These are phyloP conservation scores for Phenganax marumi DNA, from an alignment of 92 coral and sea anemone genomes.

Conservation along the genomic window DNA sequence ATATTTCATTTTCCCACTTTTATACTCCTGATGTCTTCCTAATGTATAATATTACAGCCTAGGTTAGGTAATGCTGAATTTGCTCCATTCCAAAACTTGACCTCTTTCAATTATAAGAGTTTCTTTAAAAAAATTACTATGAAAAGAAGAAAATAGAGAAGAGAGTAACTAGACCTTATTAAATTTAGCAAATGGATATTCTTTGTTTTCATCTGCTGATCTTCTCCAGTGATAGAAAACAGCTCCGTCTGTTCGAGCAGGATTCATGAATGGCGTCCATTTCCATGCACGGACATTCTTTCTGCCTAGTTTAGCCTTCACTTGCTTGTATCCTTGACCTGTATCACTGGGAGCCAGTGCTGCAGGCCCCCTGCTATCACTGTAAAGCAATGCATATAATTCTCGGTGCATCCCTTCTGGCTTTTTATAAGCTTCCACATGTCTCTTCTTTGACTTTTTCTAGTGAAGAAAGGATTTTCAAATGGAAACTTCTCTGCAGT, in stretches of 20 bases:
- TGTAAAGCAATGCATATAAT: constrained; percentile 88
- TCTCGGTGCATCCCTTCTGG: constrained; percentile 99
- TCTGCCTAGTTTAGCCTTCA: constrained; percentile 95
- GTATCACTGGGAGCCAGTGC: constrained; percentile 83
- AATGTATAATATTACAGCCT: not conserved
- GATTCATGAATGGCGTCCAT: constrained; percentile 82
- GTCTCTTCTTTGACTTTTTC: constrained; percentile 69
- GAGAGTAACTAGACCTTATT: constrained; percentile 64
- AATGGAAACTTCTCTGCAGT: no score
- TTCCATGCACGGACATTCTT: constrained; percentile 90
- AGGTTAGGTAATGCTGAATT: not conserved
- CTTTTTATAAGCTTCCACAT: constrained; percentile 76
- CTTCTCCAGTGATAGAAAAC: constrained; percentile 89
- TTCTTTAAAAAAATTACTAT: not conserved
- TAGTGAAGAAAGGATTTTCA: constrained; percentile 27
- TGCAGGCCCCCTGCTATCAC: constrained; percentile 95
- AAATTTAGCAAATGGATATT: constrained; percentile 97
- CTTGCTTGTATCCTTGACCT: constrained; percentile 88
- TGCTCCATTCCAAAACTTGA: not conserved
- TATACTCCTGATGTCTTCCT: no score
- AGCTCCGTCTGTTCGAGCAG: constrained; percentile 92
- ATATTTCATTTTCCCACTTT: no score
- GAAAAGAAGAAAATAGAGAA: not conserved
- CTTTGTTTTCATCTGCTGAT: constrained; percentile 85
- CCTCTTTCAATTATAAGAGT: not conserved